Percentiles rank a stretch among this genome's conserved stretches.
Conservation (phyloP, 2,888 invertebrate species). For the Campaea margaritaria region DNA sequence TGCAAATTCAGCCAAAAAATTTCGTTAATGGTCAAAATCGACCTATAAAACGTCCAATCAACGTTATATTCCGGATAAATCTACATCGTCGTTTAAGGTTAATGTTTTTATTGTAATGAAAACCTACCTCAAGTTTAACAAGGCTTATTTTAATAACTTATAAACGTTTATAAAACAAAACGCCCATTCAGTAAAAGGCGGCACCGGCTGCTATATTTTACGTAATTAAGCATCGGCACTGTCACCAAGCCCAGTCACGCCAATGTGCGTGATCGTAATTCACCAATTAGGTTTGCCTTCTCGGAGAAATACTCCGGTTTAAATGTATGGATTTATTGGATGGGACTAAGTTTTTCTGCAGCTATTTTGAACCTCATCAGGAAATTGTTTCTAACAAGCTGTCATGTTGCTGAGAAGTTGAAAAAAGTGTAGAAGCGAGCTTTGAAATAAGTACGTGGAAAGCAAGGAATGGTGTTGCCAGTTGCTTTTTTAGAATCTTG, state of each 20-base stretch:
- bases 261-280: slow-evolving; percentile 61
- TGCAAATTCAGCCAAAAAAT: too few relatives aligned
- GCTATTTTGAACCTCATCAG: background rate
- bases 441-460: too few relatives aligned
- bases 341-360: background rate
- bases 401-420: background rate
- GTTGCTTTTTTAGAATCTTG: too few relatives aligned
- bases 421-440: too few relatives aligned
- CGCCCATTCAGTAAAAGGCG: slow-evolving; percentile 31
- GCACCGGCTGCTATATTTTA: slow-evolving; percentile 62
- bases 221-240: slow-evolving; percentile 68
- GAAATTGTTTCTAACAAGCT: background rate
- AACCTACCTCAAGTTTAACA: background rate
- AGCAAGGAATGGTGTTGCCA: too few relatives aligned
- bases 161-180: slow-evolving; percentile 26
- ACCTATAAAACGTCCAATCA: too few relatives aligned
- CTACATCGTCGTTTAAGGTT: too few relatives aligned
- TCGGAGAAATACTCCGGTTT: slow-evolving; percentile 50
- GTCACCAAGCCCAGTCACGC: slow-evolving; percentile 68
- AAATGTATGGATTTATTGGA: slow-evolving; percentile 8
- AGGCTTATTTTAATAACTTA: slow-evolving; percentile 2
- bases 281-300: slow-evolving; percentile 64
- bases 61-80: too few relatives aligned
- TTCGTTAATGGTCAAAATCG: too few relatives aligned
- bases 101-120: too few relatives aligned